A percentile compares a stretch with the other conserved stretches of the same genome.
Conservation (phyloP, 2,113 vertebrate genomes). For the Talpa occidentalis region DNA sequence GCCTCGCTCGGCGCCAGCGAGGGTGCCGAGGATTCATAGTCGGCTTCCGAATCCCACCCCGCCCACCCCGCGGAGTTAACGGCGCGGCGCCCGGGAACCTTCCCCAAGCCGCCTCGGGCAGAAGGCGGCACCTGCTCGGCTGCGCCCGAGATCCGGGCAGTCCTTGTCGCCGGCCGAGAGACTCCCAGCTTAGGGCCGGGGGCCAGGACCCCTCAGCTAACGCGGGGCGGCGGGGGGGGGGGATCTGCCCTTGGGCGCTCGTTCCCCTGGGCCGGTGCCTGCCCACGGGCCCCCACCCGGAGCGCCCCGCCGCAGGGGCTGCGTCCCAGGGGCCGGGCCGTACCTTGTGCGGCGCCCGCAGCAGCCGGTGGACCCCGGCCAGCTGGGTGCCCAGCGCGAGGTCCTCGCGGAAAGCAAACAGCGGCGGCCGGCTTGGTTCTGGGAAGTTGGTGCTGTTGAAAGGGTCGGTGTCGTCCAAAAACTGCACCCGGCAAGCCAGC, state of each 20-base stretch:
- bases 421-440: slow-evolving; percentile 95
- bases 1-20: neutral
- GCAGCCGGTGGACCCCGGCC: slow-evolving; percentile 94
- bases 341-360: slow-evolving; percentile 97
- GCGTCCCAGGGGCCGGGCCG: slow-evolving; percentile 79
- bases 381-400: slow-evolving; percentile 95
- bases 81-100: slow-evolving; percentile 13
- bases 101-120: slow-evolving; percentile 8
- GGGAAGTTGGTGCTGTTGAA: slow-evolving; percentile 99
- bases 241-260: neutral
- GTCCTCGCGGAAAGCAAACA: slow-evolving; percentile 96
- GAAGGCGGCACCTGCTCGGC: slow-evolving; percentile 75
- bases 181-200: neutral
- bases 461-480: slow-evolving; percentile 98
- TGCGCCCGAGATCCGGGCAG: neutral
- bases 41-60: slow-evolving; percentile 27
- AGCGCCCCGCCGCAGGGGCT: slow-evolving; percentile 75
- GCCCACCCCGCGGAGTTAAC: slow-evolving; percentile 72
- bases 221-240: no score
- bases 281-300: neutral
- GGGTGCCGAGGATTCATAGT: neutral
- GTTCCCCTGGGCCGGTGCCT: neutral
- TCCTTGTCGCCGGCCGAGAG: neutral
- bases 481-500: slow-evolving; percentile 95
- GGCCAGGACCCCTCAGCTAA: neutral